Evolutionary conservation across 2,113 vertebrate genomes (phyloP).

Genomic region (Pantherophis guttatus): DNA sequence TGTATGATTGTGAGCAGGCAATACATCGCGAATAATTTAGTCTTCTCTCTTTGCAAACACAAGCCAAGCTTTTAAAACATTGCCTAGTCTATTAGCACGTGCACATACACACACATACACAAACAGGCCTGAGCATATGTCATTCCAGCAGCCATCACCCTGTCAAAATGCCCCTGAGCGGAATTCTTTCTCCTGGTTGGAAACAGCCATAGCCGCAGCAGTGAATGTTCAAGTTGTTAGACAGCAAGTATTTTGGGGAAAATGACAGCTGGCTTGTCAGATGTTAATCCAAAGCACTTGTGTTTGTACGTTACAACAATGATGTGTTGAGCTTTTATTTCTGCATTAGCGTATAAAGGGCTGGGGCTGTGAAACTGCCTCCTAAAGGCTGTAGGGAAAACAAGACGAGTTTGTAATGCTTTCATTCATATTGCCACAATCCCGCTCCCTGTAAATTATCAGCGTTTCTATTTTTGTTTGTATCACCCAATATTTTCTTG

Average conservation of each 20-base stretch:
- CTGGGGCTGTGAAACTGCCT: constrained; percentile 43
- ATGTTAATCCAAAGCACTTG: constrained; percentile 59
- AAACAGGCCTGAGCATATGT: constrained; percentile 36
- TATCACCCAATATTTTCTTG: constrained; percentile 23
- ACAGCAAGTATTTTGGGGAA: constrained; percentile 61
- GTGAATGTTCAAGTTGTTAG: constrained; percentile 36
- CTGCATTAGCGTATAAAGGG: constrained; percentile 48
- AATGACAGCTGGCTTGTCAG: constrained; percentile 65
- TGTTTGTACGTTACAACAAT: constrained; percentile 55
- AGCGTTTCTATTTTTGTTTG: constrained; percentile 33
- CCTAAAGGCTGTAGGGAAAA: constrained; percentile 43
- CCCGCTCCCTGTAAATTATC: constrained; percentile 23
- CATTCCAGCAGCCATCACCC: constrained; percentile 54
- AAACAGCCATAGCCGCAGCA: constrained; percentile 29
- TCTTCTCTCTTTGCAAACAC: constrained; percentile 46
- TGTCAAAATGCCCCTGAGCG: constrained; percentile 59
- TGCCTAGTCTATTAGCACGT: neutral
- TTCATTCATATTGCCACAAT: constrained; percentile 24
- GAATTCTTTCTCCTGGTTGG: constrained; percentile 49
- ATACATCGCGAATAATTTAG: constrained; percentile 44
- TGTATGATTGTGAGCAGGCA: constrained; percentile 26
- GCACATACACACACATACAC: neutral
- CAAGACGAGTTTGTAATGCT: neutral
- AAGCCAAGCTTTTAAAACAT: constrained; percentile 34
- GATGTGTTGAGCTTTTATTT: constrained; percentile 59